Evolutionary conservation across 1,140 invertebrate species (phyloP).

Genomic region (silkworm (Bombyx mori)): DNA sequence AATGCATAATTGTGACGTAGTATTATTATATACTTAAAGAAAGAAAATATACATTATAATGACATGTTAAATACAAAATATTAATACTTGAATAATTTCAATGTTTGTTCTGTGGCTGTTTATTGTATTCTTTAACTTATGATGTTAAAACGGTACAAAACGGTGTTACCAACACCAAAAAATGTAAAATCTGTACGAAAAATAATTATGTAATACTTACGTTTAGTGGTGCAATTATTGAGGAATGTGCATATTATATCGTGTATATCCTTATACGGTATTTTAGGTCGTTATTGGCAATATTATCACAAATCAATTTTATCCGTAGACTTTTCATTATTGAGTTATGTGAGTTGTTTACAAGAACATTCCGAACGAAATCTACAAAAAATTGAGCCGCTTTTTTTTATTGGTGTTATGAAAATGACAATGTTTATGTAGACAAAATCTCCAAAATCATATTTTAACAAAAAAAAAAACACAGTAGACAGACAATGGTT

Average conservation of each 20-base stretch:
- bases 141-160: slow-evolving; percentile 25
- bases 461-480: too few species aligned
- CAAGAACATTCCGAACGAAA: background rate
- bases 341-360: background rate
- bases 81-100: slow-evolving; percentile 40
- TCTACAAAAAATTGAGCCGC: slow-evolving; percentile 7
- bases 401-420: slow-evolving; percentile 5
- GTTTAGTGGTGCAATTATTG: slow-evolving; percentile 29
- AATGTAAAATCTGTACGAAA: slow-evolving; percentile 47
- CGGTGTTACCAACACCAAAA: slow-evolving; percentile 29
- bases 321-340: slow-evolving; percentile 11
- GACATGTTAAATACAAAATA: slow-evolving; percentile 29
- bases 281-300: slow-evolving; percentile 33
- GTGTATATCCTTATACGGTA: slow-evolving; percentile 15
- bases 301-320: slow-evolving; percentile 51
- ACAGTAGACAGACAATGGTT: too few species aligned
- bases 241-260: slow-evolving; percentile 37
- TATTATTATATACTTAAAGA: slow-evolving; percentile 2
- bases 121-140: slow-evolving; percentile 18
- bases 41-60: slow-evolving; percentile 4
- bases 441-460: too few species aligned
- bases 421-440: background rate
- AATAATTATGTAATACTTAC: slow-evolving; percentile 41
- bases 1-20: slow-evolving; percentile 17
- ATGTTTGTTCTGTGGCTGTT: slow-evolving; percentile 43